phyloP scores from a whole-genome alignment of 2,888 invertebrate genomes.

The Habrosyne pyritoides region DNA sequence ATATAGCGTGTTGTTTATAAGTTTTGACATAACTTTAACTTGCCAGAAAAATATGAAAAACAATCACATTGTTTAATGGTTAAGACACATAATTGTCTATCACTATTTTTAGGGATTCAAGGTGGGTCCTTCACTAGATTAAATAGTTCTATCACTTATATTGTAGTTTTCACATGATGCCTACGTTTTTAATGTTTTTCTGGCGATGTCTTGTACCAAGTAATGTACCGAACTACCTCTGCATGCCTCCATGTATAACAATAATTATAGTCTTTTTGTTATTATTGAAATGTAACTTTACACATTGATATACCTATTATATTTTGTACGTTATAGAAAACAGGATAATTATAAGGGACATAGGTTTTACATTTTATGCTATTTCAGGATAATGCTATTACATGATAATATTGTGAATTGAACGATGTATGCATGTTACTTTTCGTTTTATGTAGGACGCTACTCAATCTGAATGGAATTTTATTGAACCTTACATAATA shows the following conservation, averaged over 20 bases:
- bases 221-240: slow-evolving; percentile 77
- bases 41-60: slow-evolving; percentile 1
- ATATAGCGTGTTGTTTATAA: slow-evolving; percentile 5
- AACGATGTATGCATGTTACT: slow-evolving; percentile 60
- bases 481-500: slow-evolving; percentile 68
- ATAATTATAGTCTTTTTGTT: slow-evolving; percentile 71
- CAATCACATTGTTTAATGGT: background rate
- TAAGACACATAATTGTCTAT: background rate
- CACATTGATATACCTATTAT: slow-evolving; percentile 51
- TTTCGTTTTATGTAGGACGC: slow-evolving; percentile 64
- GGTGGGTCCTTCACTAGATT: background rate
- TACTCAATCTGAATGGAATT: slow-evolving; percentile 65
- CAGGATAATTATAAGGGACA: slow-evolving; percentile 53
- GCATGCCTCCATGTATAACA: slow-evolving; percentile 73
- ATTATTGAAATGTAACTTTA: slow-evolving; percentile 53
- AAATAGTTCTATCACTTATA: background rate
- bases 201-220: slow-evolving; percentile 45
- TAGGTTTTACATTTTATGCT: slow-evolving; percentile 52
- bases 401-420: slow-evolving; percentile 24
- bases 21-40: slow-evolving; percentile 1
- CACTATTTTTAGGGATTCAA: background rate
- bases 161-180: background rate
- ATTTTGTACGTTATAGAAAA: slow-evolving; percentile 74
- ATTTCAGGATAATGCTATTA: slow-evolving; percentile 31
- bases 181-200: background rate